Evolutionary conservation across 2,113 vertebrate species (phyloP).

Genomic region (Gasterosteus aculeatus): DNA sequence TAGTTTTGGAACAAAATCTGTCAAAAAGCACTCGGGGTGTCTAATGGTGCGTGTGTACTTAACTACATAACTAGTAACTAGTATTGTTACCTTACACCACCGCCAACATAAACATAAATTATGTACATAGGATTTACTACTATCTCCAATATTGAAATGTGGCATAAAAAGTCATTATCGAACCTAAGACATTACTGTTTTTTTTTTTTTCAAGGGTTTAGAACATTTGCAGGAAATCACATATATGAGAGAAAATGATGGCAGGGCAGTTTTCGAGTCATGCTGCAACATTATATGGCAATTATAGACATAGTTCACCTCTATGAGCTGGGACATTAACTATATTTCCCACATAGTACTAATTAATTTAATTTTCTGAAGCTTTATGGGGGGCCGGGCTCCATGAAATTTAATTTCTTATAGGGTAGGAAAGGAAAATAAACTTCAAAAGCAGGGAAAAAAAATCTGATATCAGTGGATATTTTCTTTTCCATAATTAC

Average conservation of each 20-base stretch:
- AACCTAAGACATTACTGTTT: constrained; percentile 59
- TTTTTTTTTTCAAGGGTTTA: constrained; percentile 61
- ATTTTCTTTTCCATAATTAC: constrained; percentile 1
- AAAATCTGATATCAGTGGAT: not conserved
- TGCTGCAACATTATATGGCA: constrained; percentile 73
- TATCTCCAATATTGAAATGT: constrained; percentile 63
- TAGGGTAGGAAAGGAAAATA: constrained; percentile 37
- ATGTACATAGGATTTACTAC: constrained; percentile 5
- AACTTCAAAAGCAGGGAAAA: no score
- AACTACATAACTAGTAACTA: not conserved
- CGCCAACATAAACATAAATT: not conserved
- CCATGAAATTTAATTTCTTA: constrained; percentile 58
- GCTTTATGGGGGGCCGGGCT: constrained; percentile 53
- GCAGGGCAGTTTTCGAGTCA: constrained; percentile 75
- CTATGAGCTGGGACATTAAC: constrained; percentile 69
- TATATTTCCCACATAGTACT: constrained; percentile 65
- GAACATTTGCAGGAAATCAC: constrained; percentile 76
- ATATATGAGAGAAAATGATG: constrained; percentile 74
- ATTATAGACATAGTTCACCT: constrained; percentile 77
- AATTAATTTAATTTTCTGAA: constrained; percentile 72
- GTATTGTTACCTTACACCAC: not conserved
- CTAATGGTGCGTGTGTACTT: not conserved
- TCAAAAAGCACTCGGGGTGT: not conserved
- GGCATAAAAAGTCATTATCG: constrained; percentile 73
- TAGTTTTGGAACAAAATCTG: not conserved